Evolutionary conservation across 2,113 vertebrate genomes (phyloP).

Genomic region (Rhinolophus ferrumequinum): DNA sequence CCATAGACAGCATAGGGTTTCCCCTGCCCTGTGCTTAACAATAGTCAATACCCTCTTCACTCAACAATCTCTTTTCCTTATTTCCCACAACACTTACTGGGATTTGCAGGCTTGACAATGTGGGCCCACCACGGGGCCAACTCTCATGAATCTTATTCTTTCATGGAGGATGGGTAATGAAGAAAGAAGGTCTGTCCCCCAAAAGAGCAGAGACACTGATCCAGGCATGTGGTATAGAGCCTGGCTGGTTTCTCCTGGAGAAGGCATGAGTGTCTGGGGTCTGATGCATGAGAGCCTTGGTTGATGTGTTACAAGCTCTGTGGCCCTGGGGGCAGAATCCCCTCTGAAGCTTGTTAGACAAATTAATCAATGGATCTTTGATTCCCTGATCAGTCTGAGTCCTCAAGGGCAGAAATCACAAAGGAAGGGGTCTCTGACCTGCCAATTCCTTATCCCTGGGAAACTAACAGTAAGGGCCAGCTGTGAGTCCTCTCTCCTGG

Average conservation of each 20-base stretch:
- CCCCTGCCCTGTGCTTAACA: background rate
- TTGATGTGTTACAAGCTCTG: background rate
- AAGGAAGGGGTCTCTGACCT: background rate
- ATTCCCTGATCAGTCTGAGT: background rate
- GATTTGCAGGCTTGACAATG: background rate
- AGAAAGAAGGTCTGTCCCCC: background rate
- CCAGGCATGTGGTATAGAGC: accelerated
- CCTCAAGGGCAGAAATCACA: background rate
- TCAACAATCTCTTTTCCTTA: background rate
- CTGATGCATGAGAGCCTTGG: background rate
- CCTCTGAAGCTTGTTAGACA: conserved; percentile 49
- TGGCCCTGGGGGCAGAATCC: background rate
- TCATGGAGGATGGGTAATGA: background rate
- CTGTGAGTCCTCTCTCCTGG: background rate
- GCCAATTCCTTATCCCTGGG: background rate
- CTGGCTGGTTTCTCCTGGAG: background rate
- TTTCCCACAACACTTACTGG: background rate
- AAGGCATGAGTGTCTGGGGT: background rate
- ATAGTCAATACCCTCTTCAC: background rate
- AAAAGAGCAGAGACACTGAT: background rate
- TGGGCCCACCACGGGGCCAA: background rate
- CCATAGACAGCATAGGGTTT: background rate
- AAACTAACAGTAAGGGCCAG: background rate
- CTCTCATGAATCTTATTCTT: background rate
- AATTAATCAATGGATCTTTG: background rate